A percentile compares a stretch with the other conserved stretches of the same genome.
These are phyloP conservation scores for Tinea semifulvella DNA, from an alignment of 2,888 invertebrate species.

Conservation along the genomic window DNA sequence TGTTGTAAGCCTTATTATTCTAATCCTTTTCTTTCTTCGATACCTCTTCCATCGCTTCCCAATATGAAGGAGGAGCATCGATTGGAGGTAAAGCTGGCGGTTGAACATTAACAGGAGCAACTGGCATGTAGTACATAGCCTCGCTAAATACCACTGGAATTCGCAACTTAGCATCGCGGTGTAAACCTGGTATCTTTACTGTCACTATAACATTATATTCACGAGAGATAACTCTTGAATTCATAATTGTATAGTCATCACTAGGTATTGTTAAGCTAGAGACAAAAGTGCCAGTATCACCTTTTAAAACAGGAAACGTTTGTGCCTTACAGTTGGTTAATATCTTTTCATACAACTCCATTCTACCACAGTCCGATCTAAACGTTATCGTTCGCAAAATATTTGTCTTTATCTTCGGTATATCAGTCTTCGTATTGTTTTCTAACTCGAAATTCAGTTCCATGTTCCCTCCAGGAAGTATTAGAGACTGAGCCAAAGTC, in stretches of 20 bases:
- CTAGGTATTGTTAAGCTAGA: neutral
- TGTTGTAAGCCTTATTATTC: too few relatives aligned
- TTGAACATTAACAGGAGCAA: neutral
- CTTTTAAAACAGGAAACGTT: neutral
- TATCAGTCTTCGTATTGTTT: slow-evolving; percentile 13
- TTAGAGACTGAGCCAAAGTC: slow-evolving; percentile 7
- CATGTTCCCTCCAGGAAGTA: slow-evolving; percentile 8
- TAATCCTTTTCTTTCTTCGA: too few relatives aligned
- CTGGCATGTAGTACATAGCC: neutral
- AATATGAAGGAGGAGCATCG: slow-evolving; percentile 9
- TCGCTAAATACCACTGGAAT: slow-evolving; percentile 6
- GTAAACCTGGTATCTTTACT: slow-evolving; percentile 21
- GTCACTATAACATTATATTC: slow-evolving; percentile 21
- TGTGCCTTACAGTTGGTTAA: neutral
- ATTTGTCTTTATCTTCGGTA: slow-evolving; percentile 10
- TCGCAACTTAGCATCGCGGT: slow-evolving; percentile 16
- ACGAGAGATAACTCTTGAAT: slow-evolving; percentile 16
- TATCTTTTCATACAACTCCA: neutral
- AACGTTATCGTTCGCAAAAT: neutral
- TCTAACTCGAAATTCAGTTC: slow-evolving; percentile 13
- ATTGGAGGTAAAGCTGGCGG: neutral
- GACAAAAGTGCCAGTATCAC: neutral
- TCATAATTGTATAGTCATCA: neutral
- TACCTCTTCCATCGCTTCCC: slow-evolving; percentile 10
- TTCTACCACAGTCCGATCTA: slow-evolving; percentile 2